Percentiles rank a stretch among this genome's conserved stretches.
These are phyloP conservation scores for Chelmon rostratus DNA, from an alignment of 2,797 vertebrate genomes.

Conservation along the genomic window DNA sequence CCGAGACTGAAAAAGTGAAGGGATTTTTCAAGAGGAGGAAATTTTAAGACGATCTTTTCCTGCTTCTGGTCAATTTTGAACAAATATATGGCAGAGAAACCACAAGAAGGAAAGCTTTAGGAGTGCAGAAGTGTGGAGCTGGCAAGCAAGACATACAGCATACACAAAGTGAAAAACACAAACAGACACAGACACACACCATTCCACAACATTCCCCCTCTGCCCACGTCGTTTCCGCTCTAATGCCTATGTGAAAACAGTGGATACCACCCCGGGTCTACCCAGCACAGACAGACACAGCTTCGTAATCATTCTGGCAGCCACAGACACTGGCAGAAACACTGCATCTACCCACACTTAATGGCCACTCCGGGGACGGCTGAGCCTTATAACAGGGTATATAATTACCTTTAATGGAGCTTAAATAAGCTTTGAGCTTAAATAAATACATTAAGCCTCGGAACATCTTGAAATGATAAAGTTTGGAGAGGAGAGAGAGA, in stretches of 20 bases:
- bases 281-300: conserved; percentile 64
- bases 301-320: conserved; percentile 63
- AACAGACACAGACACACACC: background rate
- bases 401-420: conserved; percentile 85
- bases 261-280: conserved; percentile 44
- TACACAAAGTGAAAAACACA: conserved; percentile 16
- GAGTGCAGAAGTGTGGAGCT: conserved; percentile 7
- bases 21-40: background rate
- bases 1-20: background rate
- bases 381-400: conserved; percentile 76
- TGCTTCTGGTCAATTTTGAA: background rate
- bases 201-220: conserved; percentile 37
- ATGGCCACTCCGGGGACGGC: conserved; percentile 73
- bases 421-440: conserved; percentile 83
- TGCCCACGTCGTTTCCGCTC: conserved; percentile 46
- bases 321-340: conserved; percentile 67
- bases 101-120: background rate
- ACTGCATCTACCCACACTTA: conserved; percentile 71
- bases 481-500: conserved; percentile 34
- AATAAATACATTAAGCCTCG: conserved; percentile 82
- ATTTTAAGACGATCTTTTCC: background rate
- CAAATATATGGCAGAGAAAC: background rate
- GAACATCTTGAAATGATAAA: conserved; percentile 85
- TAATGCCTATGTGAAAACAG: conserved; percentile 55
- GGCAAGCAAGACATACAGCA: background rate